Base-by-base conservation (phyloP, 2,888 invertebrate species). In the Dynastes grantii region DNA sequence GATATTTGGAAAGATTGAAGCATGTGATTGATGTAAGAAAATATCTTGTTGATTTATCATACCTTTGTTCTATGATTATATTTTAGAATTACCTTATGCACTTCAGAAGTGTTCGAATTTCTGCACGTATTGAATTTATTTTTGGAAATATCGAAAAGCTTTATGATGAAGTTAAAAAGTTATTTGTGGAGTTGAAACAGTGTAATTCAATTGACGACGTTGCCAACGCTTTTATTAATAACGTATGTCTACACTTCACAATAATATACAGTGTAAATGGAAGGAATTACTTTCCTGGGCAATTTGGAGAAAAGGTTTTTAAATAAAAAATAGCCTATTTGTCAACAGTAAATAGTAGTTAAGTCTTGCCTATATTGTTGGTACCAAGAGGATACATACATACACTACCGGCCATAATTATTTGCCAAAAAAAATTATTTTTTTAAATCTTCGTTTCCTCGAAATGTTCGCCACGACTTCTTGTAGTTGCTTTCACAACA, bases 61-160 rank as follows among this genome's bases (percentile, higher is more conserved):
- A 29, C 40, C 22, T 9, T 37, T 37, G 4, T 37, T 37, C 32
- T 37, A 6, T 29, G 5, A 22, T 6, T 29, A 67, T 73, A 11
- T 75, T 76, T 16, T 51, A 76, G 76, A 55, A 76, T 6, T 76
- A 76, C 37, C 27, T 76, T 13, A 16, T 29, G 11, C 45, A 76
- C 40, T 76, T 76, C 53, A 27, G 55, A 51, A 22, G 13, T 16
- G 5, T 40, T 0, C n/a, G 40, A 1, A 27, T 58, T 40, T 58
- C 58, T 40, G 22, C 76, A 40, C n/a, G n/a, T 40, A 67, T 76
- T 8, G 51, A 58, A 29, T 3, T 83, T 27, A 71, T 86, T 58
- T 87, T 87, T 81, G 87, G 85, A 29, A 87, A 87, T 78, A 84
- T 87, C 40, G 83, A 85, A 71, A 75, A 80, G 29, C 83, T 88